Percentiles rank a stretch among this genome's conserved stretches.
These are phyloP conservation scores for Mesocricetus auratus DNA, from an alignment of 2,113 vertebrate species.

Conservation along the genomic window DNA sequence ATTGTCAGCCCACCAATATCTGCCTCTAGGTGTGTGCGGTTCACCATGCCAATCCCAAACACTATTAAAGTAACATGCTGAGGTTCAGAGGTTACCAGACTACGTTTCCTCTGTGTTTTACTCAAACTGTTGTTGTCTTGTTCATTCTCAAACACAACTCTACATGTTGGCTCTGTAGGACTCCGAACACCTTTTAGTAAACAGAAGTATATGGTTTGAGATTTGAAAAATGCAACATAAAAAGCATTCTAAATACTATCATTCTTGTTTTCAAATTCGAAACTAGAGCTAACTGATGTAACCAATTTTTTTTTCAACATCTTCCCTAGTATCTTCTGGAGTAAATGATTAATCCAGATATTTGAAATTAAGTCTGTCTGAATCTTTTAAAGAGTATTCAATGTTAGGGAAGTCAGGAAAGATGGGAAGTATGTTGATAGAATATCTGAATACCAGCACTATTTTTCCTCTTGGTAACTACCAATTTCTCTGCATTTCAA, in stretches of 20 bases:
- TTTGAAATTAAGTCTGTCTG: not conserved
- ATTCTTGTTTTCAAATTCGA: not conserved
- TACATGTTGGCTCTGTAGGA: conserved; percentile 92
- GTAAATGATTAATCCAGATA: not conserved
- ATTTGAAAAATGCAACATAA: not conserved
- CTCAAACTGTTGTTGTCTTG: conserved; percentile 90
- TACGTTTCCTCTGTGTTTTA: conserved; percentile 91
- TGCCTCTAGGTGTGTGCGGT: conserved; percentile 97
- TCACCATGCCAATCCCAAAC: conserved; percentile 99
- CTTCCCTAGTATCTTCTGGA: not conserved
- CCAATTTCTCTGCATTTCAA: conserved; percentile 8
- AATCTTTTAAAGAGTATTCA: not conserved
- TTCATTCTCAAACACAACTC: conserved; percentile 96
- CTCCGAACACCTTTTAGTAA: conserved; percentile 88
- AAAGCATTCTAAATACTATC: not conserved
- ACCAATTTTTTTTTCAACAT: not conserved
- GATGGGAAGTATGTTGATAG: not conserved
- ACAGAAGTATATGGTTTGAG: not conserved
- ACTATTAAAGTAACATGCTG: conserved; percentile 98
- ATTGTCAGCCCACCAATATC: conserved; percentile 98
- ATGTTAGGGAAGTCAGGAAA: not conserved
- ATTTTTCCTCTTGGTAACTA: not conserved
- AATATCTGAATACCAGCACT: not conserved
- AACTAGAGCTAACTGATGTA: not conserved
- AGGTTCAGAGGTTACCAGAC: conserved; percentile 93